Percentiles rank a stretch among this genome's conserved stretches.
Evolutionary conservation across 2,113 vertebrate species (phyloP).

Genomic region (Entomyzon cyanotis): DNA sequence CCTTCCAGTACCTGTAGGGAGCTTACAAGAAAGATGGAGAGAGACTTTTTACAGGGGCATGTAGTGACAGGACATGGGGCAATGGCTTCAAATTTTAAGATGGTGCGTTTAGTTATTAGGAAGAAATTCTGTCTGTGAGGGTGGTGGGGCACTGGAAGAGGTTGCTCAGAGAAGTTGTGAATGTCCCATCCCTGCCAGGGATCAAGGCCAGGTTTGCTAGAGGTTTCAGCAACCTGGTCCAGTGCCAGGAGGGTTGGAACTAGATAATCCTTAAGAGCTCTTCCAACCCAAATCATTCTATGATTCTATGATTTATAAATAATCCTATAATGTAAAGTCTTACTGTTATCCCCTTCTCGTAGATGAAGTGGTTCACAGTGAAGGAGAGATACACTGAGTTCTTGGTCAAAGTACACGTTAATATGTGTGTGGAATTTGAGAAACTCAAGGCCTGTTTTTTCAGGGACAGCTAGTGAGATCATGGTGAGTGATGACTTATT

Average conservation of each 20-base stretch:
- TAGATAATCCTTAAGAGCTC: background rate
- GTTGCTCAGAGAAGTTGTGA: background rate
- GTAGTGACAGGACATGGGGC: background rate
- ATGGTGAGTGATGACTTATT: background rate
- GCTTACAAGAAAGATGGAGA: background rate
- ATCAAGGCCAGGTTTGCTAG: background rate
- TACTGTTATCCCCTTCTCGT: background rate
- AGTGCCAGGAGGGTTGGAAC: background rate
- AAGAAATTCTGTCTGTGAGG: background rate
- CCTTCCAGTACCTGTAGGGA: background rate
- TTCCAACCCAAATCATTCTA: background rate
- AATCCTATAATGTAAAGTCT: background rate
- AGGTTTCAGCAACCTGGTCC: background rate
- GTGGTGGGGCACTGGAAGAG: background rate
- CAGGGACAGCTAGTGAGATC: background rate
- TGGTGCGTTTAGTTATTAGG: background rate
- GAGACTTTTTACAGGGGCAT: background rate
- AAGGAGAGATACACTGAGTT: background rate
- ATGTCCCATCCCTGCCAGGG: background rate
- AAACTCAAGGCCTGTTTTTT: background rate
- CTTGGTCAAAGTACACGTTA: background rate
- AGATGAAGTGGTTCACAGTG: background rate
- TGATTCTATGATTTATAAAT: background rate
- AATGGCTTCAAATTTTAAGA: background rate
- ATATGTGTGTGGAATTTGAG: background rate